A percentile compares a stretch with the other conserved stretches of the same genome.
Conservation (phyloP, 2,113 vertebrate genomes). For the Spea bombifrons region DNA sequence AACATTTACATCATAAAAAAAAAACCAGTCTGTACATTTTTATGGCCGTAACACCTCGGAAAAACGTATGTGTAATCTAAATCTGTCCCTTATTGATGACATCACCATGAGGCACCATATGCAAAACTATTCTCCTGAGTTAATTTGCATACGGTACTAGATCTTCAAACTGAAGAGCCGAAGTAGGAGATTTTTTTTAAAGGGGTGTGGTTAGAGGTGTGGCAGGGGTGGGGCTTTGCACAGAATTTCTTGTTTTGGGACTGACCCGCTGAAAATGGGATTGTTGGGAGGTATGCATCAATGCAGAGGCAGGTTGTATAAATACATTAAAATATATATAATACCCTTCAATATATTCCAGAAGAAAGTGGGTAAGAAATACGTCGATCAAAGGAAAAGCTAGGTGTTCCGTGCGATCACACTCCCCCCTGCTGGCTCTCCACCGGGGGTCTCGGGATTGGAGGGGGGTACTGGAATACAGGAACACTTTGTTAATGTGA, state of each 20-base stretch:
- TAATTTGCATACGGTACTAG: too few species aligned
- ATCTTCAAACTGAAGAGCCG: not conserved
- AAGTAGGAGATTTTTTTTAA: not conserved
- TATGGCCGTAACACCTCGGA: too few species aligned
- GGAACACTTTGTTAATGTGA: slow-evolving; percentile 13
- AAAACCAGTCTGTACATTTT: too few species aligned
- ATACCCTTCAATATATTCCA: not conserved
- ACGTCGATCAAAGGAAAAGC: not conserved
- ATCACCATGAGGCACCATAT: too few species aligned
- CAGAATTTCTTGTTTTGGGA: not conserved
- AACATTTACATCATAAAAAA: too few species aligned
- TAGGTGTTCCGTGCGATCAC: not conserved
- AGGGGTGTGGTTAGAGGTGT: too few species aligned
- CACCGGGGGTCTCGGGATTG: not conserved
- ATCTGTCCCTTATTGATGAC: too few species aligned
- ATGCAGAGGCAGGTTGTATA: not conserved
- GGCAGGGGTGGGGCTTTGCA: not conserved
- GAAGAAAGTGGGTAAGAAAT: not conserved
- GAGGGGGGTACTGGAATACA: not conserved
- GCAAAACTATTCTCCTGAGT: too few species aligned
- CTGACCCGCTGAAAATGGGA: not conserved
- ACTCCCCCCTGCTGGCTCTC: not conserved
- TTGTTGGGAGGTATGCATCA: not conserved
- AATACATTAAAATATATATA: not conserved
- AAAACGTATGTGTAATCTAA: too few species aligned